Conservation (phyloP, 2,797 vertebrate genomes). For the Propithecus deckenii region DNA sequence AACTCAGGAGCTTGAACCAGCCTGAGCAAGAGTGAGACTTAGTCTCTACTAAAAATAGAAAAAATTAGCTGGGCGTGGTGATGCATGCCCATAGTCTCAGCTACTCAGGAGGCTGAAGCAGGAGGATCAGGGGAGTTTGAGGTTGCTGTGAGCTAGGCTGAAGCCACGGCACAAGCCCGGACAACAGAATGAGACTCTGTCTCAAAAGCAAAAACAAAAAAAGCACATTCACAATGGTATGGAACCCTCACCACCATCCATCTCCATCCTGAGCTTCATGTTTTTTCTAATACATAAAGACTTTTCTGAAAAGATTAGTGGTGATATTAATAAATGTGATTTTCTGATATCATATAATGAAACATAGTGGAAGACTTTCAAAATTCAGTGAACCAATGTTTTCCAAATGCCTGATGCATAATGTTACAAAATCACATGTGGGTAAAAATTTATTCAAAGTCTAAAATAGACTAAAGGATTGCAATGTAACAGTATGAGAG, state of each 20-base stretch:
- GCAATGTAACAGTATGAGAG: background rate
- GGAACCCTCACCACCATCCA: no score
- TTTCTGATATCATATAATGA: background rate
- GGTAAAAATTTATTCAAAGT: background rate
- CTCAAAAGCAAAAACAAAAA: no score
- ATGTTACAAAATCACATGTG: background rate
- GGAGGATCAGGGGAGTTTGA: no score
- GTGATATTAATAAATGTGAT: background rate
- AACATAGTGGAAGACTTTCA: background rate
- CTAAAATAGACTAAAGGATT: background rate
- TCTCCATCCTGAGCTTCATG: background rate
- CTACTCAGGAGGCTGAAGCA: no score
- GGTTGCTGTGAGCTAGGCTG: no score
- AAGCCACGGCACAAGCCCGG: no score
- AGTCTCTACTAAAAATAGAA: no score
- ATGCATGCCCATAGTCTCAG: no score
- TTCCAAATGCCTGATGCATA: background rate
- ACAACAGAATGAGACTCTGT: no score
- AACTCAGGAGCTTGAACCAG: no score
- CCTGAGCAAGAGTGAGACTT: no score
- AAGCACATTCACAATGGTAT: background rate
- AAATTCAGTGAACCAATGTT: background rate
- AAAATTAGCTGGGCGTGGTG: no score
- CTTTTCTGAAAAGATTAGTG: background rate
- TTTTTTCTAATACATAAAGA: background rate